Conservation (phyloP, 1,140 invertebrate species). For the Zelostemma sp. region DNA sequence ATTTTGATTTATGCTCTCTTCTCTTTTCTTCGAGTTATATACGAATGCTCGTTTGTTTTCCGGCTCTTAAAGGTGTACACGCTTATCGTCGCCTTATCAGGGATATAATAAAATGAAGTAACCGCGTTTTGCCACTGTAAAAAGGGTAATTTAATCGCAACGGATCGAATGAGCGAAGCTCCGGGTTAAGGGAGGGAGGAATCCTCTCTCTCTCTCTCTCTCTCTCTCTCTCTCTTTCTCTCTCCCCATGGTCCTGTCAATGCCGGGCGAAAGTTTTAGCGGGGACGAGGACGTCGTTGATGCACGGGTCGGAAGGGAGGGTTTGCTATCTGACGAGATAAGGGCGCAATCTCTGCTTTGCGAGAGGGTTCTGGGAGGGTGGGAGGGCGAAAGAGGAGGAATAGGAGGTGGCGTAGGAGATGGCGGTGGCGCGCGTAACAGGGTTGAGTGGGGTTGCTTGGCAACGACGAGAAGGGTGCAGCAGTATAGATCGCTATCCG, state of each 20-base stretch:
- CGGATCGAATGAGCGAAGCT: slow-evolving; percentile 45
- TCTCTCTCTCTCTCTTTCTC: neutral
- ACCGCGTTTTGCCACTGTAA: no score
- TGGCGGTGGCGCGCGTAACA: slow-evolving; percentile 32
- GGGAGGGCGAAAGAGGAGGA: slow-evolving; percentile 36
- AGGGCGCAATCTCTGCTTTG: slow-evolving; percentile 51
- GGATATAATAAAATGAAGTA: no score
- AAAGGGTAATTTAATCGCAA: slow-evolving; percentile 54
- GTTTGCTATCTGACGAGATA: slow-evolving; percentile 54
- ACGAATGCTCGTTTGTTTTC: slow-evolving; percentile 12
- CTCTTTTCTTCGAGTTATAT: no score
- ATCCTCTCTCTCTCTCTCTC: no score
- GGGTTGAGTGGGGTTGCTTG: slow-evolving; percentile 57
- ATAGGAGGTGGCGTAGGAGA: slow-evolving; percentile 32
- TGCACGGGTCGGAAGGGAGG: slow-evolving; percentile 25
- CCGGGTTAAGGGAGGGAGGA: slow-evolving; percentile 6
- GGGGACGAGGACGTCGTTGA: slow-evolving; percentile 44
- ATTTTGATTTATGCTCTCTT: slow-evolving; percentile 51
- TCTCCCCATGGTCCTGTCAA: slow-evolving; percentile 41
- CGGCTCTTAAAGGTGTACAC: no score
- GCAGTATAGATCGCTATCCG: slow-evolving; percentile 65
- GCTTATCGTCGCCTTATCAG: no score
- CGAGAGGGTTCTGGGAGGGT: slow-evolving; percentile 41
- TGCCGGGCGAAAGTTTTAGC: slow-evolving; percentile 45
- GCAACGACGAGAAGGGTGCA: slow-evolving; percentile 59